A percentile compares a stretch with the other conserved stretches of the same genome.
Evolutionary conservation across 2,888 invertebrate species (phyloP).

Genomic region (Trachelus troglodyta): DNA sequence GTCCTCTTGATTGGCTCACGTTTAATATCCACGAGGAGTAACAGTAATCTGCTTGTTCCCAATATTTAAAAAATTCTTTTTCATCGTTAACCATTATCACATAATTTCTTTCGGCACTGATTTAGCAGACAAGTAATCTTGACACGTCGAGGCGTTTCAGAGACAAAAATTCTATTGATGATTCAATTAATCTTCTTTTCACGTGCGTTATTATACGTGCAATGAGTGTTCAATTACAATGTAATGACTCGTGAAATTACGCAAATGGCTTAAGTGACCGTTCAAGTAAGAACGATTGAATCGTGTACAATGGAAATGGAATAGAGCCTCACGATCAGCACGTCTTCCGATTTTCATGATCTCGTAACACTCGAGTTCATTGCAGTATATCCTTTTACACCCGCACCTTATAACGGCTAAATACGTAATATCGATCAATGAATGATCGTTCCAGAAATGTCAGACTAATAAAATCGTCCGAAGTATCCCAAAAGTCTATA

Average conservation of each 20-base stretch:
- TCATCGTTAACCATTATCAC: not conserved
- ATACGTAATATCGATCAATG: not conserved
- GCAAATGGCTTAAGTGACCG: not conserved
- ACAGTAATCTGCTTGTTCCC: not conserved
- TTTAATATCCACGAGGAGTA: not conserved
- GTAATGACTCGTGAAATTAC: slow-evolving; percentile 1
- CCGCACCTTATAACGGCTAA: not conserved
- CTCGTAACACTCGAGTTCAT: not conserved
- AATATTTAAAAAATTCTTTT: no score
- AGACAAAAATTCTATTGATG: not conserved
- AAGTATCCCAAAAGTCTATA: no score
- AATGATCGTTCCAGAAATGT: not conserved
- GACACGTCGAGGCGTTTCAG: not conserved
- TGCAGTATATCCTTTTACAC: not conserved
- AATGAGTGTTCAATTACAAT: not conserved
- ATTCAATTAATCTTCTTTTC: not conserved
- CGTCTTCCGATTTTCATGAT: not conserved
- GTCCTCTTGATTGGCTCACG: not conserved
- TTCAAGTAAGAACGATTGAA: not conserved
- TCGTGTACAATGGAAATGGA: not conserved
- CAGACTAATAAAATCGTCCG: not conserved
- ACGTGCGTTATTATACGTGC: not conserved
- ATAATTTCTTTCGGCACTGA: not conserved
- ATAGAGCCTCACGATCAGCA: not conserved
- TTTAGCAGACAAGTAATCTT: not conserved